Conservation (phyloP, 1,140 invertebrate species). For the Myzus persicae region DNA sequence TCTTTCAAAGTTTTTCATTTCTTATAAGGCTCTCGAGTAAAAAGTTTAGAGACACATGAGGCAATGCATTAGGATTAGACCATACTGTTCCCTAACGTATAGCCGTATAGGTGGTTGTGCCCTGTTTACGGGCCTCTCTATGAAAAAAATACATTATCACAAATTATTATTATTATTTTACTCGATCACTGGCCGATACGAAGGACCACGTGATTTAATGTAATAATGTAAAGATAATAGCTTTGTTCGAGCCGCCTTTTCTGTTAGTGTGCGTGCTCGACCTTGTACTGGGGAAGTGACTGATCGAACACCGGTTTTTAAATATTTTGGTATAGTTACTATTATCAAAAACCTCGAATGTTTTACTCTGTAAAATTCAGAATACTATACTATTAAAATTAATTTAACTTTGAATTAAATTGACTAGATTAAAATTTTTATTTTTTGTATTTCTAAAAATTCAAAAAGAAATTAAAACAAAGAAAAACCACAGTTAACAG, state of each 20-base stretch:
- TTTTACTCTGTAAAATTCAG: background rate
- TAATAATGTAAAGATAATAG: constrained; percentile 19
- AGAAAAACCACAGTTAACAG: too few relatives aligned
- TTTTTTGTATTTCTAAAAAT: too few relatives aligned
- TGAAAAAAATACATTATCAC: background rate
- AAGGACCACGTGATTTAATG: constrained; percentile 26
- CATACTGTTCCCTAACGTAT: background rate
- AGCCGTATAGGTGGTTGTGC: background rate
- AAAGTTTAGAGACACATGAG: background rate
- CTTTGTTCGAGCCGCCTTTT: constrained; percentile 18
- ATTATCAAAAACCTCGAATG: background rate
- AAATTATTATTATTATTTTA: constrained; percentile 27
- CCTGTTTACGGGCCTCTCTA: background rate
- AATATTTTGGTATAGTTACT: constrained; percentile 20
- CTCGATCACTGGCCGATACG: background rate
- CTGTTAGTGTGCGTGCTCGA: background rate
- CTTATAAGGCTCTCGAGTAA: background rate
- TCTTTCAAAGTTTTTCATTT: background rate
- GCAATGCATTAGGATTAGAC: background rate
- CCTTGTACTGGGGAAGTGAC: constrained; percentile 31
- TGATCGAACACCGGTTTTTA: constrained; percentile 29
- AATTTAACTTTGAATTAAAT: background rate
- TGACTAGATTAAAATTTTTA: background rate
- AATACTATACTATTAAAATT: background rate
- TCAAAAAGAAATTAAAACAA: too few relatives aligned